Conservation (phyloP, 2,113 vertebrate genomes). For the Platanista minor region DNA sequence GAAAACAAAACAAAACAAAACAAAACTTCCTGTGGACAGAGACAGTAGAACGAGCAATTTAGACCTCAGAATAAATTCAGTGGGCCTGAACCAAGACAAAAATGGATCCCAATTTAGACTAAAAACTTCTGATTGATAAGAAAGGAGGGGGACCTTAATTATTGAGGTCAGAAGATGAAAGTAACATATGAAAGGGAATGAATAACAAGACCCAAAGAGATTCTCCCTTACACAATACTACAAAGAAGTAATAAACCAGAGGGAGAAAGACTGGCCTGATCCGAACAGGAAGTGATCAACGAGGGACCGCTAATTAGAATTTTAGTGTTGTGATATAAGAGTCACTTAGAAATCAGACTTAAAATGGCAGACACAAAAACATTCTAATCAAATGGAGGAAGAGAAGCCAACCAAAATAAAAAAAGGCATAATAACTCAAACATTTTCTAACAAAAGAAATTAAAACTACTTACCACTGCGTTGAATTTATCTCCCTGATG, state of each 20-base stretch:
- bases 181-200: not conserved
- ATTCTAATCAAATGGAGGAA: not conserved
- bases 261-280: not conserved
- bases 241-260: not conserved
- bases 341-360: not conserved
- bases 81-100: not conserved
- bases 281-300: not conserved
- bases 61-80: conserved; percentile 37
- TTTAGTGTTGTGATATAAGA: not conserved
- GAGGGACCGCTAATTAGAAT: not conserved
- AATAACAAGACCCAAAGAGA: not conserved
- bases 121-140: not conserved
- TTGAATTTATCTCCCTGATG: conserved; percentile 80
- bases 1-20: not conserved
- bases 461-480: conserved; percentile 79
- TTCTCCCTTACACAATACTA: not conserved
- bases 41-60: not conserved
- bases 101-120: not conserved
- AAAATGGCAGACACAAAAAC: not conserved
- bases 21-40: not conserved
- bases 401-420: not conserved
- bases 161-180: not conserved
- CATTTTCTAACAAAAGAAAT: conserved; percentile 49
- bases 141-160: not conserved
- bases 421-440: not conserved